phyloP scores from a whole-genome alignment of 2,888 invertebrate species.

The Dyspetes luteomarginatus region DNA sequence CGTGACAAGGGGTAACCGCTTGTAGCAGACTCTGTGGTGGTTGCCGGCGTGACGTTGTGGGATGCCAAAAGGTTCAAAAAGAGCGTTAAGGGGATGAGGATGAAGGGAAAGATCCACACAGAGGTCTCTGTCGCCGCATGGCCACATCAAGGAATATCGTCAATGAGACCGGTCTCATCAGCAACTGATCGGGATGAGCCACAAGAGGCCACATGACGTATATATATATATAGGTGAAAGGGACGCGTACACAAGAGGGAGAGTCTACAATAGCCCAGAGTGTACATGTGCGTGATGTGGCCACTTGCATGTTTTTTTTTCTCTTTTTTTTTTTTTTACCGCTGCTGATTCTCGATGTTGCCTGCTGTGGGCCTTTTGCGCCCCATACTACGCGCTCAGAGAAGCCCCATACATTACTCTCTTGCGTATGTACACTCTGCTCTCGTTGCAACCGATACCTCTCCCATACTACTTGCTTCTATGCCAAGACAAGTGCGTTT shows the following conservation, averaged over 20 bases:
- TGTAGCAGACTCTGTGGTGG: slow-evolving; percentile 35
- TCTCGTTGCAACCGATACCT: slow-evolving; percentile 76
- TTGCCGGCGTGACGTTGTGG: slow-evolving; percentile 29
- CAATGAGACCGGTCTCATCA: slow-evolving; percentile 39
- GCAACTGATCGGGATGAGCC: slow-evolving; percentile 65
- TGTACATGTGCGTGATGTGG: slow-evolving; percentile 50
- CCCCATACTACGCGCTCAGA: slow-evolving; percentile 63
- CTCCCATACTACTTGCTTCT: slow-evolving; percentile 51
- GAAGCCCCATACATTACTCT: slow-evolving; percentile 71
- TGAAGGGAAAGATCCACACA: not conserved
- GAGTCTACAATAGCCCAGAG: slow-evolving; percentile 69
- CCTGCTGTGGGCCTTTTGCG: slow-evolving; percentile 21
- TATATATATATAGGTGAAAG: slow-evolving; percentile 32
- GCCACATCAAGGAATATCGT: slow-evolving; percentile 51
- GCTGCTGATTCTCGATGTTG: too few species aligned
- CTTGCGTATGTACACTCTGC: slow-evolving; percentile 59
- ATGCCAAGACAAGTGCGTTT: slow-evolving; percentile 58
- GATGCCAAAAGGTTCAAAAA: slow-evolving; percentile 12
- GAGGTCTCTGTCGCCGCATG: slow-evolving; percentile 23
- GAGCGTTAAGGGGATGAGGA: slow-evolving; percentile 12
- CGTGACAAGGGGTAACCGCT: slow-evolving; percentile 38
- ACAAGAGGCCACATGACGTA: slow-evolving; percentile 61
- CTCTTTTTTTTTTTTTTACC: slow-evolving; percentile 14
- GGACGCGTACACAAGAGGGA: slow-evolving; percentile 34
- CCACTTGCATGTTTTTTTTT: slow-evolving; percentile 2